phyloP scores from a whole-genome alignment of 2,888 invertebrate genomes.

The Notodonta dromedarius region DNA sequence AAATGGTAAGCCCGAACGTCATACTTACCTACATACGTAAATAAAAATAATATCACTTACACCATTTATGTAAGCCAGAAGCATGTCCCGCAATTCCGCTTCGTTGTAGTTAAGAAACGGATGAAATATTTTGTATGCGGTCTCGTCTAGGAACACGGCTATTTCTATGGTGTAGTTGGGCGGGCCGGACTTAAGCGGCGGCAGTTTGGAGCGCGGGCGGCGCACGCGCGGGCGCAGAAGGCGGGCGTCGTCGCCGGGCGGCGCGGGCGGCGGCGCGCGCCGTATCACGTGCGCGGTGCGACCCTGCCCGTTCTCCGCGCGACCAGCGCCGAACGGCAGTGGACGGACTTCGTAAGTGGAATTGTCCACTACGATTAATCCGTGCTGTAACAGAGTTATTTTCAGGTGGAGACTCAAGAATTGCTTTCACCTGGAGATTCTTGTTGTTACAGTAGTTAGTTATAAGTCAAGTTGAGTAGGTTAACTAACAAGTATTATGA shows the following conservation, averaged over 20 bases:
- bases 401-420: not conserved
- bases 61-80: slow-evolving; percentile 91
- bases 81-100: slow-evolving; percentile 87
- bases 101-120: slow-evolving; percentile 88
- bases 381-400: slow-evolving; percentile 77
- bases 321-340: slow-evolving; percentile 68
- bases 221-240: slow-evolving; percentile 58
- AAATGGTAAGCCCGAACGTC: too few species aligned
- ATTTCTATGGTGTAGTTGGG: slow-evolving; percentile 86
- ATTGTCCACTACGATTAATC: slow-evolving; percentile 87
- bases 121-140: slow-evolving; percentile 88
- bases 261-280: slow-evolving; percentile 75
- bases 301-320: slow-evolving; percentile 63
- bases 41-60: slow-evolving; percentile 66
- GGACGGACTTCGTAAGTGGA: slow-evolving; percentile 89
- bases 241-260: slow-evolving; percentile 73
- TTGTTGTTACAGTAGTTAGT: too few species aligned
- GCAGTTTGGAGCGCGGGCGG: slow-evolving; percentile 52
- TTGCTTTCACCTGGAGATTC: too few species aligned
- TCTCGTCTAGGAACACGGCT: slow-evolving; percentile 90
- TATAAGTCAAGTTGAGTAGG: not conserved
- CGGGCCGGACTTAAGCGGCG: slow-evolving; percentile 52
- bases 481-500: not conserved
- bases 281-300: slow-evolving; percentile 85
- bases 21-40: not conserved